Evolutionary conservation across 2,888 invertebrate species (phyloP), one percentile per base, ranked within the genome.

Genomic region (Acronicta psi): DNA sequence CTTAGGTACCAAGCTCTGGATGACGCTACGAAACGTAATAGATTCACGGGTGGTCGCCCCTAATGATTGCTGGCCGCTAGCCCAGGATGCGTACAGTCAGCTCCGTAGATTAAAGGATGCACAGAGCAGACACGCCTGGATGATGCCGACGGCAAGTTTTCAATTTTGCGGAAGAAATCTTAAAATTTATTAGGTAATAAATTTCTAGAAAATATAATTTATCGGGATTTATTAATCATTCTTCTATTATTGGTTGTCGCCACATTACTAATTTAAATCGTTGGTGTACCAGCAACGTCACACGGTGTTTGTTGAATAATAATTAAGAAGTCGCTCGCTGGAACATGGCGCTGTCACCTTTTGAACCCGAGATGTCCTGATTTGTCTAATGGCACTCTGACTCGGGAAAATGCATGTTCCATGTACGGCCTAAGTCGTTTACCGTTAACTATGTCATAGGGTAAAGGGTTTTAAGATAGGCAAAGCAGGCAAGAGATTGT

Each of bases 11-110:
- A 66, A 59, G 34, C 53, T 63, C 50, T 45, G 63, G 55, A 60
- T 73, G 69, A 66, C 55, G 61, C 29, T 68, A 53, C 58, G 55
- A 76, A 75, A 77, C 80, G 75, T 82, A 84, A 85, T 81, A 84
- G 80, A 81, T 84, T 86, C 82, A 80, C 84, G 85, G 89, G 88
- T 89, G 89, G 88, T 85, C 87, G 82, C 75, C 70, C 79, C 77
- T 83, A 76, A 83, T 83, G 82, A 86, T 85, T 81, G 79, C 80
- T 45, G 76, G 79, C 79, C 77, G 77, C 78, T 60, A 43, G 37
- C 43, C 17, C 36, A 54, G 63, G 71, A 71, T 59, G 66, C 64
- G 66, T 69, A 77, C 70, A 66, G 68, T 70, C 75, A 57, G 58
- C 55, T 42, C 36, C 59, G 31, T 37, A 69, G 63, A 65, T 71